Percentiles rank a stretch among this genome's conserved stretches.
Conservation (phyloP, 2,797 vertebrate species). For the Lepus oiostolus region DNA sequence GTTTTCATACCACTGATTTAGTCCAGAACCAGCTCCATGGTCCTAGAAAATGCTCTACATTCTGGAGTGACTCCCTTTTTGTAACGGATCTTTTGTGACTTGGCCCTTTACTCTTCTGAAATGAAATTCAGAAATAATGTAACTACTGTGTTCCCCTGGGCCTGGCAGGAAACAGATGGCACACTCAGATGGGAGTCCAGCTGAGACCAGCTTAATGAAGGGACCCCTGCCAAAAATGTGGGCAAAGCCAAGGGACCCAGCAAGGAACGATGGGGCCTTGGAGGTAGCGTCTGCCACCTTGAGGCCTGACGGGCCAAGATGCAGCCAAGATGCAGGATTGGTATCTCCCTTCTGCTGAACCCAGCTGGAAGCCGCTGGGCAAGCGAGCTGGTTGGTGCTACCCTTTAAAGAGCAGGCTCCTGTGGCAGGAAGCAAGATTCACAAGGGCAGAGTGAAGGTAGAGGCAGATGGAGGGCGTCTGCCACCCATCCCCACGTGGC, state of each 20-base stretch:
- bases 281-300: neutral
- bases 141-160: slow-evolving; percentile 66
- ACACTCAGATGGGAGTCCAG: slow-evolving; percentile 34
- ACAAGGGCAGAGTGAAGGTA: neutral
- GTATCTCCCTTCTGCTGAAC: slow-evolving; percentile 22
- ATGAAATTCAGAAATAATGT: slow-evolving; percentile 74
- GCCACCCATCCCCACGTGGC: neutral
- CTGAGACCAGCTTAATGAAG: slow-evolving; percentile 62
- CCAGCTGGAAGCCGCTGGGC: neutral
- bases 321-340: neutral
- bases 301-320: neutral
- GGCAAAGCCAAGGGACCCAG: slow-evolving; percentile 54
- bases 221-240: slow-evolving; percentile 65
- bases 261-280: neutral
- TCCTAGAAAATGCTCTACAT: slow-evolving; percentile 47
- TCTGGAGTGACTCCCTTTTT: slow-evolving; percentile 61
- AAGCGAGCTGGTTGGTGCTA: neutral
- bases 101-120: slow-evolving; percentile 61
- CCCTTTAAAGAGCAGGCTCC: neutral
- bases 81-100: slow-evolving; percentile 68
- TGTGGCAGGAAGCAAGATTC: neutral
- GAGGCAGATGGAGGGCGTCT: neutral
- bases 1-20: slow-evolving; percentile 8
- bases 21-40: slow-evolving; percentile 6
- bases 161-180: slow-evolving; percentile 70